Base-by-base conservation (phyloP, 2,888 invertebrate genomes). In the Tenthredo livida region DNA sequence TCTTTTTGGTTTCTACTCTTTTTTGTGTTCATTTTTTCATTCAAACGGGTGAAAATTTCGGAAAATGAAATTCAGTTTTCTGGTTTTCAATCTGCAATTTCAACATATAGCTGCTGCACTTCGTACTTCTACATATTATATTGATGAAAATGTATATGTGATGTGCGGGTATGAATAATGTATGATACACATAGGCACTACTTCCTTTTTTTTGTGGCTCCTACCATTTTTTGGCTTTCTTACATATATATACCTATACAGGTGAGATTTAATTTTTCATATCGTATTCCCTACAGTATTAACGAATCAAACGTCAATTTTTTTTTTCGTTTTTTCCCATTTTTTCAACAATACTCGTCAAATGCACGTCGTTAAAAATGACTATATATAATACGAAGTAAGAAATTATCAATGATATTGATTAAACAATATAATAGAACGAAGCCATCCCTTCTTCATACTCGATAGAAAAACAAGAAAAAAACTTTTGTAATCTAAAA, bases 111-210 rank as follows among this genome's bases (percentile, higher is more conserved):
- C 40, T 37, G 29, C 15, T 37, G 29, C 15, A 17, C 67, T 67
- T 67, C 43, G 73, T 73, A 25, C 12, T 43, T 43, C 73, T 40
- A 73, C 61, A 80, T 25, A 80, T 43, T 65, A 80, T 43, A 80
- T 80, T 65, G 61, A 65, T 61, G 80, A 65, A 61, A 77, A 77
- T 77, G 50, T 77, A 50, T 77, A 50, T 77, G 77, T 50, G 77
- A 77, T 80, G 80, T 80, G 80, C 80, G 80, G 61, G 61, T 40
- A 80, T 80, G 83, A 83, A 83, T 83, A 67, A 83, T 83, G 83
- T 83, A 83, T 83, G 83, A 83, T 83, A 83, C 83, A 83, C 83
- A 67, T 83, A 83, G 67, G 83, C 83, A 83, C 83, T 83, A 83
- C 67, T 33, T 47, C 25, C 50, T 58, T 75, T 70, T 80, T 72